Evolutionary conservation across 2,113 vertebrate genomes (phyloP).

Genomic region (Lontra canadensis): DNA sequence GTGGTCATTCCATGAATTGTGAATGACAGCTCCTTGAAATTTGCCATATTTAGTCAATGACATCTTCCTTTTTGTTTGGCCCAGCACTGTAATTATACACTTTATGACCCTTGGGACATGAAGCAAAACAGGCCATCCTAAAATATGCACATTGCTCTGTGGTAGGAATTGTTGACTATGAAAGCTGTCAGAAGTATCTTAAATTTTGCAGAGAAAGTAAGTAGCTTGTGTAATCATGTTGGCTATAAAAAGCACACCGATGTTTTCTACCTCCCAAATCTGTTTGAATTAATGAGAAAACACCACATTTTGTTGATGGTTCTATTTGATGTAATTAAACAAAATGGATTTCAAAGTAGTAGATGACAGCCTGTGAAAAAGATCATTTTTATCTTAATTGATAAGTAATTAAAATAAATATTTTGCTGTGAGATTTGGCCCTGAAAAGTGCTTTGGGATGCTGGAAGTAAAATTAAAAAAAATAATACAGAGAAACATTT

Average conservation of each 20-base stretch:
- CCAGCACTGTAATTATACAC: not conserved
- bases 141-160: not conserved
- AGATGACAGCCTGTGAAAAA: conserved; percentile 1
- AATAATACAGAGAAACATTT: not conserved
- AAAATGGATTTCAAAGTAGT: conserved; percentile 43
- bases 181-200: not conserved
- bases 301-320: not conserved
- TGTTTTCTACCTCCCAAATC: not conserved
- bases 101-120: not conserved
- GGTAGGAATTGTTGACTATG: not conserved
- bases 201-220: not conserved
- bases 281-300: conserved; percentile 28
- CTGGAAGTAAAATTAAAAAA: conserved; percentile 26
- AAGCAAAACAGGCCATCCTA: not conserved
- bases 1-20: not conserved
- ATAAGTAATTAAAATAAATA: conserved; percentile 50
- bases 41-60: not conserved
- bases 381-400: conserved; percentile 41
- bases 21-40: conserved; percentile 10
- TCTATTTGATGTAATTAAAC: conserved; percentile 44
- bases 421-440: conserved; percentile 4
- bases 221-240: not conserved
- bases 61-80: conserved; percentile 22
- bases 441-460: not conserved
- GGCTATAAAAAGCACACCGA: not conserved